phyloP scores from a whole-genome alignment of 2,888 invertebrate species.

The Junonia oenone region DNA sequence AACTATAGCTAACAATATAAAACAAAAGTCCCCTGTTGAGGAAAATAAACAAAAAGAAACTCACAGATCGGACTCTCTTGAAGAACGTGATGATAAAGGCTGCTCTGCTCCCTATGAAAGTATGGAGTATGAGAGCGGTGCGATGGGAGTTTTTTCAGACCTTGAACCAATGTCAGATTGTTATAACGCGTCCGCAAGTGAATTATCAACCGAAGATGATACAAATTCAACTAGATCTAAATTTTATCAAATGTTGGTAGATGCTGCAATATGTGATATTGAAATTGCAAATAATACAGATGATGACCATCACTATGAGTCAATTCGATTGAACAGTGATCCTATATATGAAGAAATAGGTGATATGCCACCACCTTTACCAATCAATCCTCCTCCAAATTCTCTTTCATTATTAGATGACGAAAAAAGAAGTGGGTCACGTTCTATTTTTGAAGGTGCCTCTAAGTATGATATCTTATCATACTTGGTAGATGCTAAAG shows the following conservation, averaged over 20 bases:
- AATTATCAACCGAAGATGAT: constrained; percentile 83
- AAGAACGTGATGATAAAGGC: constrained; percentile 71
- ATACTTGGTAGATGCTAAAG: constrained; percentile 92
- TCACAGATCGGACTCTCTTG: constrained; percentile 45
- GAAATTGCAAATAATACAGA: constrained; percentile 81
- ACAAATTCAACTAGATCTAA: constrained; percentile 82
- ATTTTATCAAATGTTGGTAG: constrained; percentile 86
- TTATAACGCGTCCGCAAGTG: constrained; percentile 85
- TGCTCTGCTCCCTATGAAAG: constrained; percentile 87
- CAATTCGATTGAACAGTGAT: constrained; percentile 83
- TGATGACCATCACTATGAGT: constrained; percentile 86
- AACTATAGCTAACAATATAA: constrained; percentile 40
- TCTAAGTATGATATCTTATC: constrained; percentile 94
- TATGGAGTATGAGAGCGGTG: constrained; percentile 84
- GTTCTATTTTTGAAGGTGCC: constrained; percentile 88
- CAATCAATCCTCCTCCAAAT: constrained; percentile 87
- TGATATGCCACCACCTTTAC: constrained; percentile 88
- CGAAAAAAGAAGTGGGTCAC: constrained; percentile 83
- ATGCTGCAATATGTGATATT: constrained; percentile 84
- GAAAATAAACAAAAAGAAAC: constrained; percentile 37
- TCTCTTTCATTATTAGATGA: constrained; percentile 83
- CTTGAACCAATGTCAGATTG: constrained; percentile 83
- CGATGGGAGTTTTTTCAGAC: constrained; percentile 73
- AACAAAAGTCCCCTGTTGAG: constrained; percentile 28
- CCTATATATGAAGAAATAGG: constrained; percentile 89